Evolutionary conservation across 2,888 invertebrate genomes (phyloP), one percentile per base, ranked within the genome.

Genomic region (Onchidella celtica): DNA sequence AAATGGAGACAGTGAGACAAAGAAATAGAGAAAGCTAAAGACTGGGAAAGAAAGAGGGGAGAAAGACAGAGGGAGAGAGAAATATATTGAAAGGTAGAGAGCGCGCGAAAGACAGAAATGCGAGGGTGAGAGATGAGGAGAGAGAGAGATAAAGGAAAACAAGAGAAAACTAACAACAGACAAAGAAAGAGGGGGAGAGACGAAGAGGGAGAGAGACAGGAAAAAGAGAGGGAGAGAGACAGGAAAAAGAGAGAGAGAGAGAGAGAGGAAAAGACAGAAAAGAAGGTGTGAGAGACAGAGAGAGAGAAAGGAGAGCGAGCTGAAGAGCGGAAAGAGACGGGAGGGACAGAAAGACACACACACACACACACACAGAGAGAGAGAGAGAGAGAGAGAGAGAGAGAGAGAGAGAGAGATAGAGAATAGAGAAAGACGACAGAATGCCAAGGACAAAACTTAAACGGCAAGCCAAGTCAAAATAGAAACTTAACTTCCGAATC

Each of bases 231-330:
- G n/a, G 63, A 61, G 34, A 40, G 34, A 21, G 38, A 21, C 24
- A 75, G 38, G 24, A 27, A 27, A 11, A 27, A 27, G 24, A 38
- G 47, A 29, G 34, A 29, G 29, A 66, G 40, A 21, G 40, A 27
- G 65, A 65, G 40, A 24, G 36, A 21, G 34, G 59, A 74, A 36
- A 74, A 27, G 36, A 63, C 61, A 38, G 24, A 63, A 74, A 63
- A 74, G 61, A 36, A 17, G 55, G 61, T n/a, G 61, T 34, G 61
- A 61, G 61, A 61, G 38, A 38, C 34, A 61, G 61, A 74, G 61
- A 36, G 74, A 74, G 61, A 74, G 63, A 74, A 24, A 63, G 27
- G 36, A 27, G n/a, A n/a, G n/a, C n/a, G n/a, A n/a, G n/a, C n/a
- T n/a, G n/a, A n/a, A n/a, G n/a, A n/a, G n/a, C 32, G 27, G 38